These are phyloP conservation scores for Dryobota labecula DNA, from an alignment of 2,888 invertebrate species.

Conservation along the genomic window DNA sequence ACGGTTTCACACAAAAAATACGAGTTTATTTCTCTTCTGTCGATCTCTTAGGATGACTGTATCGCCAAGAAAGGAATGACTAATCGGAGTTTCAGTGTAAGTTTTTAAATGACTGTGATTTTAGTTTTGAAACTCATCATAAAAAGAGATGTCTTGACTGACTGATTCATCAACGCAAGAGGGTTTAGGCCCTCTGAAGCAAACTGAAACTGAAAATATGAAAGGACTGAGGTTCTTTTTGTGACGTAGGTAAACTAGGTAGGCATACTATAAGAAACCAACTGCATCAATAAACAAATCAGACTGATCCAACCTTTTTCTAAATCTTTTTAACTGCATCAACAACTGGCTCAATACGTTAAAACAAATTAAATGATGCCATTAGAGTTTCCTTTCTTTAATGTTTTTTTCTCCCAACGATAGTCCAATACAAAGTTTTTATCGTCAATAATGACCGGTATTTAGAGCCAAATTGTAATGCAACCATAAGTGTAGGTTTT, in stretches of 20 bases:
- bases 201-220: constrained; percentile 5
- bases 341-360: neutral
- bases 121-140: neutral
- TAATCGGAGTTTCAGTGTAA: constrained; percentile 29
- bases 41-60: constrained; percentile 38
- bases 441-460: neutral
- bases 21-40: constrained; percentile 32
- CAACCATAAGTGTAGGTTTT: too few species aligned
- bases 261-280: neutral
- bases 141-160: neutral
- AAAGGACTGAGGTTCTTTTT: too few species aligned
- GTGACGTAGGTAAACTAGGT: neutral
- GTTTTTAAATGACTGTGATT: constrained; percentile 7
- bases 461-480: neutral
- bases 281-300: neutral
- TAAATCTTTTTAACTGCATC: neutral
- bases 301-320: neutral
- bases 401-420: neutral
- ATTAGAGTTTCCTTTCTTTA: constrained; percentile 7
- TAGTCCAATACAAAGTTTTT: neutral
- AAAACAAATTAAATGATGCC: constrained; percentile 1
- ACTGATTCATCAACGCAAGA: neutral
- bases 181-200: neutral
- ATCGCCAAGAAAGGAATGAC: constrained; percentile 36
- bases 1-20: constrained; percentile 49